phyloP scores from a whole-genome alignment of 1,140 invertebrate genomes.

The Drosophila persimilis region DNA sequence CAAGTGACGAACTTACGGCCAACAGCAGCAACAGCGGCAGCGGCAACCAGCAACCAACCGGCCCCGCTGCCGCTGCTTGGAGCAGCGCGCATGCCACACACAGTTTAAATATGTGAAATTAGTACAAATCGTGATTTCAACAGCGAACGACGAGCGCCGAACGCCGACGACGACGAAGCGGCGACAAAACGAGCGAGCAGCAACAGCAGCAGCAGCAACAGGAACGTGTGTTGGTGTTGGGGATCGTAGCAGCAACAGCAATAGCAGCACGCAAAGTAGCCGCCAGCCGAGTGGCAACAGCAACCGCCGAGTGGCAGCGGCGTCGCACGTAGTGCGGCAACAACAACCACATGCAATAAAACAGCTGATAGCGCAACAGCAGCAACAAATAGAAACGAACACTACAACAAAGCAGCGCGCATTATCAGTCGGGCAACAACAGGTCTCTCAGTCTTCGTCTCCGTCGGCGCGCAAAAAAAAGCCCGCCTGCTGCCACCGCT shows the following conservation, averaged over 20 bases:
- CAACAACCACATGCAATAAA: conserved; percentile 74
- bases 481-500: conserved; percentile 62
- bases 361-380: conserved; percentile 69
- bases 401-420: conserved; percentile 56
- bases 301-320: conserved; percentile 30
- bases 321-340: conserved; percentile 56
- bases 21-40: conserved; percentile 60
- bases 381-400: conserved; percentile 64
- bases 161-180: conserved; percentile 64
- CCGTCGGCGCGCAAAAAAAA: conserved; percentile 61
- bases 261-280: conserved; percentile 16
- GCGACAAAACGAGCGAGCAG: conserved; percentile 61
- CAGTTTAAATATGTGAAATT: conserved; percentile 83
- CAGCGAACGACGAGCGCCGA: conserved; percentile 82
- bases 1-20: conserved; percentile 80
- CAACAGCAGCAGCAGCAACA: conserved; percentile 43
- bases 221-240: conserved; percentile 28
- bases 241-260: conserved; percentile 52
- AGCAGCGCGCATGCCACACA: conserved; percentile 82
- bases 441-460: conserved; percentile 45
- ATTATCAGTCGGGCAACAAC: conserved; percentile 78
- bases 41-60: conserved; percentile 67
- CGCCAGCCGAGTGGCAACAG: conserved; percentile 49
- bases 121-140: conserved; percentile 83
- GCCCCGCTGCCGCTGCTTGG: conserved; percentile 55